Evolutionary conservation across 2,797 vertebrate genomes (phyloP).

Genomic region (Gouania willdenowi): DNA sequence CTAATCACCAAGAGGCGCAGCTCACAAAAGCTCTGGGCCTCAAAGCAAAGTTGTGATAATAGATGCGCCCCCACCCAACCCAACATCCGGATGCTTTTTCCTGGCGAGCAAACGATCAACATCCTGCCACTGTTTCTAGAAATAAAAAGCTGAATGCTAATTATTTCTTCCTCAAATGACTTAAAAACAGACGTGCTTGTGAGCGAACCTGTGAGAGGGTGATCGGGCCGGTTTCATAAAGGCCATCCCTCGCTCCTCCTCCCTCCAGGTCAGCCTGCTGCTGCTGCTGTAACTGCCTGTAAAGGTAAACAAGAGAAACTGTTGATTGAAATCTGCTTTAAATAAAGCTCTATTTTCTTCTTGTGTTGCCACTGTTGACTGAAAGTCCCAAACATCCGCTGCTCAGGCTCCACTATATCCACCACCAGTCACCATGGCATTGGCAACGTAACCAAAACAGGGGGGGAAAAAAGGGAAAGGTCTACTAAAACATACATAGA

Average conservation of each 20-base stretch:
- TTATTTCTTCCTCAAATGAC: neutral
- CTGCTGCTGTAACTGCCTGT: conserved; percentile 86
- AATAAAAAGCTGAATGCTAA: too few species aligned
- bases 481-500: neutral
- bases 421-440: conserved; percentile 64
- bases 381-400: conserved; percentile 48
- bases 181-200: neutral
- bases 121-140: too few species aligned
- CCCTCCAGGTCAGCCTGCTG: conserved; percentile 86
- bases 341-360: conserved; percentile 23
- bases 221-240: conserved; percentile 70
- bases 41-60: too few species aligned
- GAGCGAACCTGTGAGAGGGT: conserved; percentile 66
- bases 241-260: conserved; percentile 78
- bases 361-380: conserved; percentile 10
- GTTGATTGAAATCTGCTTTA: neutral
- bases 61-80: too few species aligned
- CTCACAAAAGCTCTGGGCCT: too few species aligned
- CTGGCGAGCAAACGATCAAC: too few species aligned
- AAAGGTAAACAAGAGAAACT: conserved; percentile 4
- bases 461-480: conserved; percentile 26
- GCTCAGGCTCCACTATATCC: conserved; percentile 42
- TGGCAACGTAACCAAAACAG: conserved; percentile 35
- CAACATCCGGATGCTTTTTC: too few species aligned
- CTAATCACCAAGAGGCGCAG: too few species aligned